Evolutionary conservation across 2,113 vertebrate genomes (phyloP), one percentile per base, ranked within the genome.

Genomic region (Notarius lentiginosus): DNA sequence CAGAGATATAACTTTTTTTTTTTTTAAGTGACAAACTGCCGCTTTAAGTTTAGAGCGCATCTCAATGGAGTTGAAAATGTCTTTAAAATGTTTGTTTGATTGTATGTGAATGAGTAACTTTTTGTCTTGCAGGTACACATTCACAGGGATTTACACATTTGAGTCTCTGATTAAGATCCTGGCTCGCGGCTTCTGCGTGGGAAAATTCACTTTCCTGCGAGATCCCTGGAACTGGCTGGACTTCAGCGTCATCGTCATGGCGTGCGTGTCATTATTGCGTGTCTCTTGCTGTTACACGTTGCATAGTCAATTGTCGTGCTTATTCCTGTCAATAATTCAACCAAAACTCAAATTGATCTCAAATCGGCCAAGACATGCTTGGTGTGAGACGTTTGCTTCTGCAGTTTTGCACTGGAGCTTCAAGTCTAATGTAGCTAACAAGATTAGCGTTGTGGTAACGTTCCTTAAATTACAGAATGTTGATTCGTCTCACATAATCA

Each of bases 151-250:
- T 94, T 99, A 99, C 91, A 99, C 98, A 56, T 99, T 99, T 90
- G 98, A 99, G 95, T 99, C 98, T 80, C 96, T 99, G 81, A 96
- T 98, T 91, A 99, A 99, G 96, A 99, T 99, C 93, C 96, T 99
- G 93, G 98, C 98, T 87, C 96, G 98, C 90, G 98, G 98, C 84
- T 99, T 99, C 95, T 99, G 98, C 88, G 93, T 99, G 93, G 98
- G 99, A 92, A 95, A 95, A 91, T 99, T 99, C 94, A 99, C 98
- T 53, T 99, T 99, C 91, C 96, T 99, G 86, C 94, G 96, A 86
- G 98, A 99, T 86, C 98, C 98, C 15, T 99, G 98, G 98, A 99
- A 99, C 94, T 99, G 98, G 97, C 94, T 99, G 91, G 98, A 99
- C 92, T 99, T 99, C 95, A 98, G 96, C 91, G 98, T 99, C 92